Evolutionary conservation across 2,113 vertebrate genomes (phyloP), one percentile per base, ranked within the genome.

Genomic region (Clarias gariepinus): DNA sequence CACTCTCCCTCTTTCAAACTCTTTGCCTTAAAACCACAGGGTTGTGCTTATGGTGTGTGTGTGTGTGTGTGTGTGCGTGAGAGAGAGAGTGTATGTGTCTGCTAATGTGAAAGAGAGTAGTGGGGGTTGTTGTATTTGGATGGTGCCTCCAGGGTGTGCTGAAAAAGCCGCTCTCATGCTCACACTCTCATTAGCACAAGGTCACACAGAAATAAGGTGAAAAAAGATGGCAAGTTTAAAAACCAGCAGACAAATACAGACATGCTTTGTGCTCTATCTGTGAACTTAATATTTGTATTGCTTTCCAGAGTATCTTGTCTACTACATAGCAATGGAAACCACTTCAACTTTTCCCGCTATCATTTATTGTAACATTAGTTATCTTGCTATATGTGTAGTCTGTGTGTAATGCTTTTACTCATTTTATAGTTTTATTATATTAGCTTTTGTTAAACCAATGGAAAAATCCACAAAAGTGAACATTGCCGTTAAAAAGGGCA

Each of bases 101-200:
- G 7, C 47, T 47, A 47, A 47, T 47, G 47, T 85, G 87, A 88
- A 91, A 90, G 91, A 88, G 91, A 66, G 84, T 63, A 64, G 85
- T 86, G 84, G 84, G 89, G 89, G 86, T 85, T 47, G 63, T 81
- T 60, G 83, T 28, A 41, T 41, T 84, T 64, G 53, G 41, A 71
- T 66, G 81, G 47, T 74, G 85, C 58, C 25, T 84, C 63, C 1
- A 55, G 71, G 83, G 89, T 91, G 88, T 91, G 91, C 91, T 91
- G 90, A 93, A 93, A 92, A 90, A 91, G 16, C 88, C 89, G 88
- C 92, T 94, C 94, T 92, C 91, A 92, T 95, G 94, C 94, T 94
- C 93, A 94, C 91, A 91, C 94, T 91, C 93, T 94, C 93, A 95
- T 95, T 94, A 94, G 92, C 91, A 90, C 93, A 95, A 95, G 94